phyloP scores from a whole-genome alignment of 2,888 invertebrate species.

The Tetanocera ferruginea region DNA sequence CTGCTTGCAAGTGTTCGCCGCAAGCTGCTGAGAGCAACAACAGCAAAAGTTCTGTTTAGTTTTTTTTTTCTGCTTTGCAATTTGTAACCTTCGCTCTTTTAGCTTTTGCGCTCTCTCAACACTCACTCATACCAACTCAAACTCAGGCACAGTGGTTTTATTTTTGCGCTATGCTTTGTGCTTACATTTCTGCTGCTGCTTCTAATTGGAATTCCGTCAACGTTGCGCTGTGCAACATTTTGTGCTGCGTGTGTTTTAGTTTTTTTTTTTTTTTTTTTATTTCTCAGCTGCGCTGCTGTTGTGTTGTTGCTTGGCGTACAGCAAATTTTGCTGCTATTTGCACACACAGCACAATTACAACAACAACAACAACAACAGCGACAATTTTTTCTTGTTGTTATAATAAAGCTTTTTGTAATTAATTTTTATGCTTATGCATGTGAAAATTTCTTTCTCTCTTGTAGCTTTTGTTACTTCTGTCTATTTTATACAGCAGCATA shows the following conservation, averaged over 20 bases:
- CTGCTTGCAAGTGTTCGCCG: slow-evolving; percentile 44
- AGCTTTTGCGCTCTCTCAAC: slow-evolving; percentile 21
- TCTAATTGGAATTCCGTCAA: slow-evolving; percentile 59
- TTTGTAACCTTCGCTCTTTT: slow-evolving; percentile 26
- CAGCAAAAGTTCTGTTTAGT: slow-evolving; percentile 53
- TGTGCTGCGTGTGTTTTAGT: slow-evolving; percentile 2
- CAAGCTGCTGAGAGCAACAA: slow-evolving; percentile 50
- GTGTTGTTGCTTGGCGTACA: not conserved
- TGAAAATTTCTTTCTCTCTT: not conserved
- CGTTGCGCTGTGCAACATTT: slow-evolving; percentile 20
- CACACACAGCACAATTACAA: too few relatives aligned
- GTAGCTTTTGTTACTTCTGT: not conserved
- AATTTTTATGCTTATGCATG: not conserved
- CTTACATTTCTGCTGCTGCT: slow-evolving; percentile 47
- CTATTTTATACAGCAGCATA: not conserved
- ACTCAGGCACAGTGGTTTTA: not conserved
- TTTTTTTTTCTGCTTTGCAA: slow-evolving; percentile 26
- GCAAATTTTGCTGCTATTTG: not conserved
- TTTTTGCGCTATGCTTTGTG: slow-evolving; percentile 33
- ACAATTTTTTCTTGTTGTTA: not conserved
- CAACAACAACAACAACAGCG: too few relatives aligned
- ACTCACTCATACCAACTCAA: not conserved
- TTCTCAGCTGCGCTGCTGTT: too few relatives aligned
- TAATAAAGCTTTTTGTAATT: not conserved
- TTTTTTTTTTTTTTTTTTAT: too few relatives aligned